A percentile compares a stretch with the other conserved stretches of the same genome.
Conservation (phyloP, 2,797 vertebrate species). For the Dallia pectoralis region DNA sequence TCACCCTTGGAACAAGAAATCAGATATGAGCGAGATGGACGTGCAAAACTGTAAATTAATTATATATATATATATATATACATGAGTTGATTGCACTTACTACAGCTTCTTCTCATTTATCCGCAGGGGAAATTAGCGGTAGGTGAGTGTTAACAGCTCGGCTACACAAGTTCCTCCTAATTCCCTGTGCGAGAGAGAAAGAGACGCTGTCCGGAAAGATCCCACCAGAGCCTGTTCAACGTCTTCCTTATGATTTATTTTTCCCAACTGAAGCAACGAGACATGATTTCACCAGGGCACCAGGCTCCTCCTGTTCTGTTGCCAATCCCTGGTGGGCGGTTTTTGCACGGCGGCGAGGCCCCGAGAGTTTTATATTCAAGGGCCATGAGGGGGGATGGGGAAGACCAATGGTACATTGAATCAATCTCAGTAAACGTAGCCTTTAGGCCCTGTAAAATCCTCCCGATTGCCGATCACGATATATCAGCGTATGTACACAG, state of each 20-base stretch:
- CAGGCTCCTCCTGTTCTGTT: too few species aligned
- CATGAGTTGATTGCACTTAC: constrained; percentile 39
- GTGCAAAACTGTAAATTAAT: constrained; percentile 33
- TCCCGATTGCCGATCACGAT: background rate
- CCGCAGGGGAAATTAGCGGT: constrained; percentile 72
- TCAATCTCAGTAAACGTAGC: too few species aligned
- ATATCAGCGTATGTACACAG: background rate
- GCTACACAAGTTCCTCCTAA: constrained; percentile 67
- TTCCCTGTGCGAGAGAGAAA: constrained; percentile 62
- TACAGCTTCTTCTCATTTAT: constrained; percentile 43
- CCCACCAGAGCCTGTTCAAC: constrained; percentile 34
- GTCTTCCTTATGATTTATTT: background rate
- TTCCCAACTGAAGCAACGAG: too few species aligned
- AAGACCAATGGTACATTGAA: background rate
- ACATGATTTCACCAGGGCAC: too few species aligned
- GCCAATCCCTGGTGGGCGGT: too few species aligned
- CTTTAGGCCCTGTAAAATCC: background rate
- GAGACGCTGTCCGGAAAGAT: constrained; percentile 33
- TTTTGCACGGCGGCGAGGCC: too few species aligned
- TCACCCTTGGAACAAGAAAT: constrained; percentile 53
- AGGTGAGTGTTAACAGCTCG: constrained; percentile 61
- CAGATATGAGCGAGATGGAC: constrained; percentile 18
- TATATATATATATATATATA: too few species aligned
- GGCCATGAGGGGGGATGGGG: background rate
- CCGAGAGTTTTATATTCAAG: background rate